Conservation (phyloP, 2,888 invertebrate species). For the Oxystoma pomonae region DNA sequence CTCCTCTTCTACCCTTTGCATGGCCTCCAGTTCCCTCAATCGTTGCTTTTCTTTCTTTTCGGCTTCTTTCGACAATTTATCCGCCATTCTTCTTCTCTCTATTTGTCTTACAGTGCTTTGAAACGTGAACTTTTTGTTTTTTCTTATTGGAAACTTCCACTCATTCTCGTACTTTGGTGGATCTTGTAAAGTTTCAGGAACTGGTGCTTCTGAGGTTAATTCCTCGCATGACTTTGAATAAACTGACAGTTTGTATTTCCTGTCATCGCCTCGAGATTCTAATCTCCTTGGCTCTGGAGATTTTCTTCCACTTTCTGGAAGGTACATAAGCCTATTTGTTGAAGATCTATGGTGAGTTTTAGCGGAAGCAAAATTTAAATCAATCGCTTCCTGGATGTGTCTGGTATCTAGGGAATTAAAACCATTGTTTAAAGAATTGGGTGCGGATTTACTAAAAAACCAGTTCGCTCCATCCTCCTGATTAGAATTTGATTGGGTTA, state of each 20-base stretch:
- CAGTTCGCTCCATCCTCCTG: constrained; percentile 62
- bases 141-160: constrained; percentile 28
- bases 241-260: constrained; percentile 25
- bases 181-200: constrained; percentile 44
- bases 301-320: constrained; percentile 50
- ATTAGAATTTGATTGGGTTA: constrained; percentile 29
- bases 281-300: not conserved
- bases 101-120: constrained; percentile 81
- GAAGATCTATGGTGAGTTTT: constrained; percentile 9
- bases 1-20: constrained; percentile 82
- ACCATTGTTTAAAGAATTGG: constrained; percentile 69
- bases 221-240: constrained; percentile 52
- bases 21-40: constrained; percentile 72
- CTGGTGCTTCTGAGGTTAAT: constrained; percentile 35
- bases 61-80: constrained; percentile 71
- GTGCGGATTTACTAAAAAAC: constrained; percentile 77
- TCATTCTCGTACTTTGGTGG: constrained; percentile 24
- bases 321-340: constrained; percentile 67
- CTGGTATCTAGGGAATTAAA: constrained; percentile 42
- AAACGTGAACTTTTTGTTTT: constrained; percentile 71
- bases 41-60: constrained; percentile 74
- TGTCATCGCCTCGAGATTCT: not conserved
- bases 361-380: constrained; percentile 27
- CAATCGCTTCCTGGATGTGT: constrained; percentile 27
- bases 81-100: constrained; percentile 68